Evolutionary conservation across 1,140 invertebrate species (phyloP).

Genomic region (Tribolium castaneum): DNA sequence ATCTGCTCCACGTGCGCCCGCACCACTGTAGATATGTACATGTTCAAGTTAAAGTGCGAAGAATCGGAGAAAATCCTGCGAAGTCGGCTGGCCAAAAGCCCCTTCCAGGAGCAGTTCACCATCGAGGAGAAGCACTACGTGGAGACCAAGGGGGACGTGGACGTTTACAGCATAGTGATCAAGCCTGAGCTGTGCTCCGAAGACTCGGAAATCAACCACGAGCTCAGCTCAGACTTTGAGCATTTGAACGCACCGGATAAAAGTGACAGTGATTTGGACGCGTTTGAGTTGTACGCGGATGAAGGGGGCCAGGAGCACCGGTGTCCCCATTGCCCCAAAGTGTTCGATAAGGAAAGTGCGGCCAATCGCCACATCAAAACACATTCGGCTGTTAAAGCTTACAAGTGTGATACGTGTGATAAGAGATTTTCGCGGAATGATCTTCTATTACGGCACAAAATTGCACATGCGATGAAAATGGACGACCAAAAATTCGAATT

Average conservation of each 20-base stretch:
- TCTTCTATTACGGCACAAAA: slow-evolving; percentile 57
- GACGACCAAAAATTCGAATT: slow-evolving; percentile 41
- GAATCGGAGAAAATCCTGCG: slow-evolving; percentile 69
- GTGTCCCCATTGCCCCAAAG: slow-evolving; percentile 36
- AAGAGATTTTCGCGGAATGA: slow-evolving; percentile 59
- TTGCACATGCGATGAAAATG: slow-evolving; percentile 56
- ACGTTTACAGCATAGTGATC: slow-evolving; percentile 11
- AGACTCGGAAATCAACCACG: slow-evolving; percentile 14
- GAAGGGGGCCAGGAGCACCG: not conserved
- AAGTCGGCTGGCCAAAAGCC: slow-evolving; percentile 65
- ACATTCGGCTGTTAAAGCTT: slow-evolving; percentile 49
- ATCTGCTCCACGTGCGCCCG: slow-evolving; percentile 72
- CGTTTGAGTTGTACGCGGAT: not conserved
- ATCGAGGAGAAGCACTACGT: not conserved
- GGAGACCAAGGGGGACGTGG: not conserved
- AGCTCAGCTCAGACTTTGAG: not conserved
- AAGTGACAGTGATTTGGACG: slow-evolving; percentile 9
- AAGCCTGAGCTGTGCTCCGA: slow-evolving; percentile 49
- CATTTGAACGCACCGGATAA: not conserved
- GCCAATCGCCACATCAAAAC: slow-evolving; percentile 49
- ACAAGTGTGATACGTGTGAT: slow-evolving; percentile 58
- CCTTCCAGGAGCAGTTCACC: slow-evolving; percentile 31
- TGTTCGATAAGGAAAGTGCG: slow-evolving; percentile 24
- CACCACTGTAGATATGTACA: slow-evolving; percentile 71
- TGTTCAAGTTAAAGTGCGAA: slow-evolving; percentile 74